These are phyloP conservation scores for Emydura subglobosa DNA, from an alignment of 2,113 vertebrate species.

Conservation along the genomic window DNA sequence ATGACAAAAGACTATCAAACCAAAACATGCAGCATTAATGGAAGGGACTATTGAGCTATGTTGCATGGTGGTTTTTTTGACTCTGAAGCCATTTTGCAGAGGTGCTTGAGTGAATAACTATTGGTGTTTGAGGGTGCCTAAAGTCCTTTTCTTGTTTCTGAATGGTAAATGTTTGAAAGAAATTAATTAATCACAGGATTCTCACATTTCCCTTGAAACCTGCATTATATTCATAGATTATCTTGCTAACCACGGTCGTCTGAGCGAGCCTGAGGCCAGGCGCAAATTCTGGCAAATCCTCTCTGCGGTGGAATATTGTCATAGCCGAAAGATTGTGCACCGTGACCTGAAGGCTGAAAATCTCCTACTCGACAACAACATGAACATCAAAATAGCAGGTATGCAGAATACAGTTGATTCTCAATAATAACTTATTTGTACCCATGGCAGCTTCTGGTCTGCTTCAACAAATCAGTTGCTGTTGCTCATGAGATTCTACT, in stretches of 20 bases:
- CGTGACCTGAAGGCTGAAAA: constrained; percentile 98
- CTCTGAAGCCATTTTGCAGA: not conserved
- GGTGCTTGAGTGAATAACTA: rapidly evolving
- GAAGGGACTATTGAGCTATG: not conserved
- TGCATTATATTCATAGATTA: constrained; percentile 84
- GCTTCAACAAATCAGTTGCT: rapidly evolving
- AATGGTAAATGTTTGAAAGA: no score
- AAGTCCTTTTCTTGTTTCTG: not conserved
- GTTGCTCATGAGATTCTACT: not conserved
- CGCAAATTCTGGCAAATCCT: constrained; percentile 99
- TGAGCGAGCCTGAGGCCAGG: constrained; percentile 93
- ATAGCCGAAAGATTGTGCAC: constrained; percentile 93
- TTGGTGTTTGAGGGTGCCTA: not conserved
- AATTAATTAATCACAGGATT: not conserved
- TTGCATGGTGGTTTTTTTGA: rapidly evolving
- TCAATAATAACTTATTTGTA: rapidly evolving
- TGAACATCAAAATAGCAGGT: constrained; percentile 99
- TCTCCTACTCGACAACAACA: constrained; percentile 93
- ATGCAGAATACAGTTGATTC: not conserved
- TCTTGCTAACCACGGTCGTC: constrained; percentile 94
- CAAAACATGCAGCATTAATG: not conserved
- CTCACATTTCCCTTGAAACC: constrained; percentile 9
- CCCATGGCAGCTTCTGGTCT: not conserved
- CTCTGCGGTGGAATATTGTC: constrained; percentile 96
- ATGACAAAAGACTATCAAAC: not conserved